These are phyloP conservation scores for Microplitis manilae DNA, from an alignment of 2,888 invertebrate genomes.

Conservation along the genomic window DNA sequence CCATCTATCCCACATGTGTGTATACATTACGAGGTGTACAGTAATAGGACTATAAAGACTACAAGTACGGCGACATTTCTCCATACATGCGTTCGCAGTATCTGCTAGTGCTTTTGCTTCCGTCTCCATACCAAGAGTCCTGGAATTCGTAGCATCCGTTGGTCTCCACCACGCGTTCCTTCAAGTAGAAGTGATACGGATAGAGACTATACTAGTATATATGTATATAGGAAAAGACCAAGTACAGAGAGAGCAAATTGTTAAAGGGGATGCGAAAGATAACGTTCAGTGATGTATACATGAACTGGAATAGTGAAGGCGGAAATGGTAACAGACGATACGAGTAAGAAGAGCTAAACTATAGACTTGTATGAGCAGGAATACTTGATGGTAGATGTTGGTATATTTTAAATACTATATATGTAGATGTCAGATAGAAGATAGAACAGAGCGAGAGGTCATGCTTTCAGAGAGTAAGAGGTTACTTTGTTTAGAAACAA, in stretches of 20 bases:
- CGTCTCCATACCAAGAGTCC: constrained; percentile 3
- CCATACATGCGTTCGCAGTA: constrained; percentile 7
- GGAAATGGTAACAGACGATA: constrained; percentile 23
- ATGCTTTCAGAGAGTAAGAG: neutral
- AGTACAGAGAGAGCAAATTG: constrained; percentile 19
- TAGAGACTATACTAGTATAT: too few relatives aligned
- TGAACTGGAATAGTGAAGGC: constrained; percentile 16
- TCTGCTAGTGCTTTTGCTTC: constrained; percentile 6
- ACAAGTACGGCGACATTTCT: neutral
- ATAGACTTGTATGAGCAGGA: constrained; percentile 1
- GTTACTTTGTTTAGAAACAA: constrained; percentile 21
- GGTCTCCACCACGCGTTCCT: constrained; percentile 13
- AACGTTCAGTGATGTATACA: constrained; percentile 31
- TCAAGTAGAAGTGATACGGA: constrained; percentile 33
- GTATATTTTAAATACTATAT: too few relatives aligned
- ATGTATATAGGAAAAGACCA: neutral
- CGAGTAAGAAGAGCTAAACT: neutral
- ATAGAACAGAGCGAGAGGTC: constrained; percentile 7
- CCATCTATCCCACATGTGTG: neutral
- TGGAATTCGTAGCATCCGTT: constrained; percentile 26
- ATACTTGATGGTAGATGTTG: neutral
- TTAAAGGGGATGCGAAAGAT: constrained; percentile 33
- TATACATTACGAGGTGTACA: neutral
- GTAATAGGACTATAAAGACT: neutral
- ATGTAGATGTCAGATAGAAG: neutral